Conservation (phyloP, 2,888 invertebrate species). For the Netelia melanura region DNA sequence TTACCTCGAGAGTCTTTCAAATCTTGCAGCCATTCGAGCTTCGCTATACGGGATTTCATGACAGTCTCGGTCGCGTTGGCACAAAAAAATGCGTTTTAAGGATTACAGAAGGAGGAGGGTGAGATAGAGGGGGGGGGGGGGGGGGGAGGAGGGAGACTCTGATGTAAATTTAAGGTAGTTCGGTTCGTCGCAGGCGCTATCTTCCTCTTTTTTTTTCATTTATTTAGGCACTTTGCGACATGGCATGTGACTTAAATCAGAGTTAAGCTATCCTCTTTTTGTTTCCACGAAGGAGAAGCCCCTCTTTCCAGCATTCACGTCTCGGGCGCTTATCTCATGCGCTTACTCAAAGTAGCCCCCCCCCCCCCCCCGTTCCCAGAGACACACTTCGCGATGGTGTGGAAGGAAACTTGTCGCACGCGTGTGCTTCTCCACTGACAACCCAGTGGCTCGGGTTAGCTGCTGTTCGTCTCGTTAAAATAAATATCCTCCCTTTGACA, state of each 20-base stretch:
- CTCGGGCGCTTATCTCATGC: slow-evolving; percentile 33
- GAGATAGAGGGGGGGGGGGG: slow-evolving; percentile 19
- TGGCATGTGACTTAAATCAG: slow-evolving; percentile 80
- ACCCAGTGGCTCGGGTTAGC: slow-evolving; percentile 11
- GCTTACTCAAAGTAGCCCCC: slow-evolving; percentile 49
- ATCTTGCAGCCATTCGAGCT: slow-evolving; percentile 3
- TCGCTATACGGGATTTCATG: slow-evolving; percentile 6
- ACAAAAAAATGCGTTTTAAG: slow-evolving; percentile 23
- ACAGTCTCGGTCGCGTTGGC: not conserved
- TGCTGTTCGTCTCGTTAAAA: slow-evolving; percentile 18
- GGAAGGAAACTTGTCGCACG: slow-evolving; percentile 10
- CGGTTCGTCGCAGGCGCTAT: slow-evolving; percentile 72
- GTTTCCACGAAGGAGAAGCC: slow-evolving; percentile 30
- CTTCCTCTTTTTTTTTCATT: slow-evolving; percentile 70
- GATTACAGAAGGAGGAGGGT: slow-evolving; percentile 19
- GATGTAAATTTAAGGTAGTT: slow-evolving; percentile 81
- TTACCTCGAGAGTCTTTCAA: slow-evolving; percentile 7
- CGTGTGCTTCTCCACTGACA: slow-evolving; percentile 12
- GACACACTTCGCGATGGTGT: not conserved
- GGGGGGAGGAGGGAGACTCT: slow-evolving; percentile 66
- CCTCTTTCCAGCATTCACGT: slow-evolving; percentile 54
- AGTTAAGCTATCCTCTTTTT: slow-evolving; percentile 75
- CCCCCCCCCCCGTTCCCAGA: not conserved
- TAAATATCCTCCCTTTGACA: slow-evolving; percentile 6
- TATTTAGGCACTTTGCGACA: slow-evolving; percentile 78